phyloP scores from a whole-genome alignment of 2,888 invertebrate genomes.

The Barypeithes pellucidus region DNA sequence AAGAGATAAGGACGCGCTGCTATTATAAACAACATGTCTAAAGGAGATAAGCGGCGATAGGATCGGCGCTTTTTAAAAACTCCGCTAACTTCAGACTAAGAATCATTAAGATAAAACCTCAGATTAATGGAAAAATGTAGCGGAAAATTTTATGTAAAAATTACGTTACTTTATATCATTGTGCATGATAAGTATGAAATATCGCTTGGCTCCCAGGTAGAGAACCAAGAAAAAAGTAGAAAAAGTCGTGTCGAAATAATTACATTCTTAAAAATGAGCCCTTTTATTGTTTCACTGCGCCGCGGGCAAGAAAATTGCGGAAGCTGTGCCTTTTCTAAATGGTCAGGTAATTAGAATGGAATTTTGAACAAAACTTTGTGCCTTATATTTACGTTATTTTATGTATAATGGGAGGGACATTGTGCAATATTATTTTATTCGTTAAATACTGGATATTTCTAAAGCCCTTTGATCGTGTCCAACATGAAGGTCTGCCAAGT shows the following conservation, averaged over 20 bases:
- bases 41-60: constrained; percentile 63
- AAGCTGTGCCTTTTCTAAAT: constrained; percentile 49
- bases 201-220: constrained; percentile 69
- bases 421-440: no score
- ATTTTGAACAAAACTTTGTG: not conserved
- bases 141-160: constrained; percentile 72
- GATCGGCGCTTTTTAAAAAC: constrained; percentile 67
- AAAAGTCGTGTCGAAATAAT: constrained; percentile 64
- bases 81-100: constrained; percentile 69
- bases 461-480: no score
- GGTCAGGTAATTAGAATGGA: constrained; percentile 29
- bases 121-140: constrained; percentile 72
- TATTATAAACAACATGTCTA: constrained; percentile 65
- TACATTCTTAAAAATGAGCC: constrained; percentile 64
- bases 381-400: not conserved
- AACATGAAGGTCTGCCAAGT: no score
- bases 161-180: constrained; percentile 71
- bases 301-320: constrained; percentile 51
- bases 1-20: constrained; percentile 53
- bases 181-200: constrained; percentile 70
- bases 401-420: no score
- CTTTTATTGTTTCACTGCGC: constrained; percentile 52
- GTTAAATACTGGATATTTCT: no score
- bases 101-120: constrained; percentile 71
- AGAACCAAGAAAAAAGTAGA: constrained; percentile 63